phyloP scores from a whole-genome alignment of 1,140 invertebrate species.

The Drosophila arizonae region DNA sequence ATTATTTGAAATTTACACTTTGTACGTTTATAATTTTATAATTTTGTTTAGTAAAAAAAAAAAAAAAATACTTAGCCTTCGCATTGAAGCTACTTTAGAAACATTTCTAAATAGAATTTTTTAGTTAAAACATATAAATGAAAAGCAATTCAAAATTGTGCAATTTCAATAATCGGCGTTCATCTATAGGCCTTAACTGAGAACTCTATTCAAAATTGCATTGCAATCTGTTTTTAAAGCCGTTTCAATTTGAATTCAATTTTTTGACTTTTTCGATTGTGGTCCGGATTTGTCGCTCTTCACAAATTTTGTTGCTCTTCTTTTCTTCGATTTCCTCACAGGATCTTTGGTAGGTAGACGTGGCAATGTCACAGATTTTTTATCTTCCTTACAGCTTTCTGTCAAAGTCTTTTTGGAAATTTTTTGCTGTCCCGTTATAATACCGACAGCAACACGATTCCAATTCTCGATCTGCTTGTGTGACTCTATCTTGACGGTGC shows the following conservation, averaged over 20 bases:
- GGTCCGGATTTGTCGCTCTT: background rate
- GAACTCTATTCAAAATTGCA: background rate
- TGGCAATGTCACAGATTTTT: too few species aligned
- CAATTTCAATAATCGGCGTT: background rate
- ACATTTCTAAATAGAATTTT: background rate
- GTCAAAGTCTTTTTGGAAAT: slow-evolving; percentile 30
- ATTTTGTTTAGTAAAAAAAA: background rate
- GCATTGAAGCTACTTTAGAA: background rate
- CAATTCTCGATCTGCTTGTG: slow-evolving; percentile 43
- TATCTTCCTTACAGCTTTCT: too few species aligned
- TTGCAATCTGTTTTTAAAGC: background rate
- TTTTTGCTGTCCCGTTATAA: slow-evolving; percentile 34
- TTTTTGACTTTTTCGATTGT: background rate
- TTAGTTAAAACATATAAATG: too few species aligned
- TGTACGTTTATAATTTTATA: background rate
- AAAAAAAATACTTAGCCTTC: background rate
- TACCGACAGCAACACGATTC: slow-evolving; percentile 49
- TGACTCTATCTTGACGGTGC: slow-evolving; percentile 44
- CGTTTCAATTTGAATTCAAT: background rate
- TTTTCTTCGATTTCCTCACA: background rate
- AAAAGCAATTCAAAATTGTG: too few species aligned
- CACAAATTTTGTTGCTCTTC: background rate
- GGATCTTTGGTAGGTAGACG: too few species aligned
- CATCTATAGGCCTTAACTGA: background rate
- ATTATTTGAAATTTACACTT: too few species aligned